Evolutionary conservation across 2,888 invertebrate genomes (phyloP), one percentile per base, ranked within the genome.

Genomic region (Acrobasis consociella): DNA sequence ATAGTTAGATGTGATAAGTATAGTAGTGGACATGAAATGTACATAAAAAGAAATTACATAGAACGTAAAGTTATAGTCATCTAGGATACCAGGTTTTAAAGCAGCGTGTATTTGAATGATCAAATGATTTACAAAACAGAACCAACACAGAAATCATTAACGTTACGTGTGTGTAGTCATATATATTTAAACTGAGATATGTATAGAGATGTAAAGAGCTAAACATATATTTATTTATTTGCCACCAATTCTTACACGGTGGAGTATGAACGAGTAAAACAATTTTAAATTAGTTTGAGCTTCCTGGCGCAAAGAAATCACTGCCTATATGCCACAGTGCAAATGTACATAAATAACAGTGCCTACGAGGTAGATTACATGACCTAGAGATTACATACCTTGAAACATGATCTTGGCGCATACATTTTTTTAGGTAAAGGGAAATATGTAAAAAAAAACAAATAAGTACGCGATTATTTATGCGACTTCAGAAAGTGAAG

Each of bases 1-100:
- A 82, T 77, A 81, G 73, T 64, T 67, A 66, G 64, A 49, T 53
- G 37, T 61, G 31, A 52, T 52, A 53, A 15, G 39, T 61, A 49
- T 56, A 16, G 52, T 60, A 60, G 17, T 42, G 22, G 13, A 61
- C 63, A 67, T 67, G 65, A 62, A 64, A 64, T 73, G 72, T 75
- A 75, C 69, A 75, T 61, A 72, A 68, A 68, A 64, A 65, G 60
- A 64, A 55, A 60, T 66, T 64, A 52, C 16, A 52, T 60, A 46
- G 42, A 46, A 52, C 10, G 31, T 49, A 52, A 37, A 49, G 9
- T 49, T 46, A 59, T 59, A 59, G 17, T 42, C 55, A 16, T 55
- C 17, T 42, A 39, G 39, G 39, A 22, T 52, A 31, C 22, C 22
- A 55, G 39, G 15, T 16, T 55, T 38, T 53, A 39, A 38, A 55